A percentile compares a stretch with the other conserved stretches of the same genome.
Conservation (phyloP, 2,888 invertebrate genomes). For the Rotaria macrura region DNA sequence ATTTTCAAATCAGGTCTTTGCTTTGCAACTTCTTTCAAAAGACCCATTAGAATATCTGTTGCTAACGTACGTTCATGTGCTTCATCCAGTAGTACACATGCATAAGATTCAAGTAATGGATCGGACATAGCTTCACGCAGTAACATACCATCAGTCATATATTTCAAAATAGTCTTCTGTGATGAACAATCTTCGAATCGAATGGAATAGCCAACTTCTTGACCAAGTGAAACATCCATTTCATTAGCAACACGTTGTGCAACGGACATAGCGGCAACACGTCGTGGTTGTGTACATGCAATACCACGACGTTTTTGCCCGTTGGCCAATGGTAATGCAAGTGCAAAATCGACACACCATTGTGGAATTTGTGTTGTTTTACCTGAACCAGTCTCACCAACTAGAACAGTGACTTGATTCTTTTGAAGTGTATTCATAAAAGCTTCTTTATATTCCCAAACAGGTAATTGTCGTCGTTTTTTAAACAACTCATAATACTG, state of each 20-base stretch:
- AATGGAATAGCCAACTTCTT: constrained; percentile 88
- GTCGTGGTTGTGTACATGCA: constrained; percentile 86
- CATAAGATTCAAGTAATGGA: constrained; percentile 87
- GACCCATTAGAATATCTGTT: constrained; percentile 97
- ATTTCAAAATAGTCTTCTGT: constrained; percentile 82
- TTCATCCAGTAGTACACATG: constrained; percentile 88
- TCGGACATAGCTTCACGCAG: constrained; percentile 97
- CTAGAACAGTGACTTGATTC: constrained; percentile 63
- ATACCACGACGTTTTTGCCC: constrained; percentile 52
- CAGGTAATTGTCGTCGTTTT: constrained; percentile 79
- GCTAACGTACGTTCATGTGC: constrained; percentile 96
- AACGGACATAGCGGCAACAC: constrained; percentile 99
- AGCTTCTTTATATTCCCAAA: constrained; percentile 91
- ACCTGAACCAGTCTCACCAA: constrained; percentile 68
- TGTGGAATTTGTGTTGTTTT: constrained; percentile 98
- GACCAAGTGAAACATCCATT: constrained; percentile 85
- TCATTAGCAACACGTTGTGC: constrained; percentile 96
- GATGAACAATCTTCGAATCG: constrained; percentile 98
- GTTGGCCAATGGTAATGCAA: constrained; percentile 32
- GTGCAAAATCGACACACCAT: constrained; percentile 58
- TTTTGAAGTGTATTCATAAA: constrained; percentile 84
- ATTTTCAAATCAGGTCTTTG: constrained; percentile 83
- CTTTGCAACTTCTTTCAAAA: constrained; percentile 83
- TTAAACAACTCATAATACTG: constrained; percentile 72
- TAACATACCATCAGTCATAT: constrained; percentile 99